Evolutionary conservation across 1,140 invertebrate genomes (phyloP).

Genomic region (Bombus picipes): DNA sequence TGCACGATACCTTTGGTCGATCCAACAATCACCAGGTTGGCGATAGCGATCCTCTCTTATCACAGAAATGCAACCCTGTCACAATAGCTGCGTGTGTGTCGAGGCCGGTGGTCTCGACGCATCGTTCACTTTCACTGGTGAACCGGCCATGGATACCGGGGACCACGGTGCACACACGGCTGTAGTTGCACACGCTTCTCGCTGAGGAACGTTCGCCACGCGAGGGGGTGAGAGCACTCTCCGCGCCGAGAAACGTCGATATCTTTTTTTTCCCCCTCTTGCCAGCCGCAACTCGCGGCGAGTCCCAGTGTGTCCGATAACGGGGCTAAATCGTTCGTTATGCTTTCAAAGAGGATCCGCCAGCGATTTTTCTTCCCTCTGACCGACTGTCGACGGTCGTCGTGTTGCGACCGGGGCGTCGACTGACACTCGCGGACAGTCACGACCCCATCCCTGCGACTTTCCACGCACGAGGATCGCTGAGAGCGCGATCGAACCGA

Average conservation of each 20-base stretch:
- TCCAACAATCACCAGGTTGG: neutral
- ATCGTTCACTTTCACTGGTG: constrained; percentile 75
- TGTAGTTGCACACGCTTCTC: constrained; percentile 51
- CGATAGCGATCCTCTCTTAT: constrained; percentile 19
- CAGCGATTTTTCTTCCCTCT: neutral
- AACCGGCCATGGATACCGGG: constrained; percentile 27
- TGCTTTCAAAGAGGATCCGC: neutral
- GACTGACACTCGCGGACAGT: constrained; percentile 65
- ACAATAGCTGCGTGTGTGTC: constrained; percentile 22
- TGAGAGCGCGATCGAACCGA: constrained; percentile 47
- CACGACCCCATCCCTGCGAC: constrained; percentile 65
- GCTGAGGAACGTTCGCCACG: constrained; percentile 44
- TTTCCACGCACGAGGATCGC: constrained; percentile 60
- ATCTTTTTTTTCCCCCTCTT: constrained; percentile 58
- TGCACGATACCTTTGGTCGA: constrained; percentile 1
- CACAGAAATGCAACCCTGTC: constrained; percentile 50
- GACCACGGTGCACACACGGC: constrained; percentile 33
- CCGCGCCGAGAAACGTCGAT: constrained; percentile 65
- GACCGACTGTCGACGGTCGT: constrained; percentile 38
- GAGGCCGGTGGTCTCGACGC: constrained; percentile 45
- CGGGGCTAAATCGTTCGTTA: constrained; percentile 1
- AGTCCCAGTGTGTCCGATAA: constrained; percentile 35
- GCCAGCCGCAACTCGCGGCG: constrained; percentile 28
- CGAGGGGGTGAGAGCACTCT: constrained; percentile 31
- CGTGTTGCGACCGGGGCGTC: constrained; percentile 53